Percentiles rank a stretch among this genome's conserved stretches.
These are phyloP conservation scores for Gobiocypris rarus DNA, from an alignment of 2,113 vertebrate genomes.

Conservation along the genomic window DNA sequence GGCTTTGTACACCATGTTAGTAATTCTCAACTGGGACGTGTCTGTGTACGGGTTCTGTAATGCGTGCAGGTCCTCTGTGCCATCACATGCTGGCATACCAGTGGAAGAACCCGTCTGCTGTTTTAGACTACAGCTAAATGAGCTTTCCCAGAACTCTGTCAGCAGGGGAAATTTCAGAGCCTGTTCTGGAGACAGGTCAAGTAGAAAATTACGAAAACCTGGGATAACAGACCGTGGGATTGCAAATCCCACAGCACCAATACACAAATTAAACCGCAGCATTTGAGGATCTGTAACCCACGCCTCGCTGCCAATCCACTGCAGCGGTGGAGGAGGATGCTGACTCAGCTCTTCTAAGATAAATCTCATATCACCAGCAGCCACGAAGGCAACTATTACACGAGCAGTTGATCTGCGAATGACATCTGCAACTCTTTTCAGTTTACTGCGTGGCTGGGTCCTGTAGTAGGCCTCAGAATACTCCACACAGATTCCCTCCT, in stretches of 20 bases:
- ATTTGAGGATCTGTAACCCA: slow-evolving; percentile 69
- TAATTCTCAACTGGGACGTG: slow-evolving; percentile 69
- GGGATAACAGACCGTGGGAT: slow-evolving; percentile 67
- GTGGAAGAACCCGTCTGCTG: not conserved
- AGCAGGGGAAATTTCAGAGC: slow-evolving; percentile 58
- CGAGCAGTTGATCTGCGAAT: slow-evolving; percentile 71
- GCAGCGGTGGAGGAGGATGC: slow-evolving; percentile 59
- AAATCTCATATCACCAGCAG: slow-evolving; percentile 62
- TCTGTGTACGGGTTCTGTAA: slow-evolving; percentile 69
- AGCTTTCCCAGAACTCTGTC: slow-evolving; percentile 71
- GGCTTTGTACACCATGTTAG: slow-evolving; percentile 76
- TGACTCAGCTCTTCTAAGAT: slow-evolving; percentile 64
- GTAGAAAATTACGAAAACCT: slow-evolving; percentile 70
- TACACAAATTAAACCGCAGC: slow-evolving; percentile 56
- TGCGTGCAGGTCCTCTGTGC: slow-evolving; percentile 62
- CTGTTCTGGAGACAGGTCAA: slow-evolving; percentile 60
- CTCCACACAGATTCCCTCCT: slow-evolving; percentile 73
- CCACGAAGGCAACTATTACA: slow-evolving; percentile 70
- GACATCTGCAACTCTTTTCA: slow-evolving; percentile 69
- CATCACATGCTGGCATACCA: slow-evolving; percentile 60
- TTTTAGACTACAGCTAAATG: slow-evolving; percentile 69
- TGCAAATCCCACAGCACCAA: slow-evolving; percentile 67
- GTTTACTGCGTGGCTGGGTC: slow-evolving; percentile 57
- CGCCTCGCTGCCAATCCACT: slow-evolving; percentile 73
- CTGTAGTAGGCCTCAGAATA: slow-evolving; percentile 68